Evolutionary conservation across 2,888 invertebrate genomes (phyloP).

Genomic region (Parthenolecanium corni): DNA sequence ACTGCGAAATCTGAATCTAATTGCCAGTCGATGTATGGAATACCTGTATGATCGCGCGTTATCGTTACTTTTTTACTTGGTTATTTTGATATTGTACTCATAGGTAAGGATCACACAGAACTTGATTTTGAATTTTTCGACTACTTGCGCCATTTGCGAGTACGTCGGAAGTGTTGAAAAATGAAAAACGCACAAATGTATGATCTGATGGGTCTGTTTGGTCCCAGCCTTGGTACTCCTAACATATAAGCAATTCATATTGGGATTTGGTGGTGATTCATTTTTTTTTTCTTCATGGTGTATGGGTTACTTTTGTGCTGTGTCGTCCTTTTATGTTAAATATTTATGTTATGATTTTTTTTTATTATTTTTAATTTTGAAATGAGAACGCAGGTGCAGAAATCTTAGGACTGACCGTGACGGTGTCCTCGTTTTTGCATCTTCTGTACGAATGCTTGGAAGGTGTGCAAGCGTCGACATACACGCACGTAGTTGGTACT

Average conservation of each 20-base stretch:
- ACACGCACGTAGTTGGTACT: neutral
- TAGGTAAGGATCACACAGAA: conserved; percentile 31
- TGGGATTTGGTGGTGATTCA: conserved; percentile 30
- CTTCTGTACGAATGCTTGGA: conserved; percentile 21
- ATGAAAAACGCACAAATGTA: too few species aligned
- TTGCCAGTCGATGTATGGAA: too few species aligned
- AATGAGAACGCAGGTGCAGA: conserved; percentile 6
- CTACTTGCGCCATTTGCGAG: neutral
- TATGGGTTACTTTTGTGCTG: conserved; percentile 31
- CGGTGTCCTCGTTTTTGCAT: neutral
- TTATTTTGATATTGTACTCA: conserved; percentile 29
- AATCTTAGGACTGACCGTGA: conserved; percentile 11
- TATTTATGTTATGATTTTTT: conserved; percentile 15
- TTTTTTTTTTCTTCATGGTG: conserved; percentile 31
- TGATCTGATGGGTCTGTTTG: conserved; percentile 21
- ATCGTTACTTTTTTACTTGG: conserved; percentile 1
- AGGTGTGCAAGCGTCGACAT: neutral
- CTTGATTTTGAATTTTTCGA: neutral
- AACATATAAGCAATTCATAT: conserved; percentile 16
- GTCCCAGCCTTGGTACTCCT: conserved; percentile 31
- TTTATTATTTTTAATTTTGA: conserved; percentile 10
- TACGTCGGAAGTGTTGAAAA: too few species aligned
- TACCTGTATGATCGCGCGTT: neutral
- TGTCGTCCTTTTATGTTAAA: conserved; percentile 28
- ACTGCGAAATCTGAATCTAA: neutral